These are phyloP conservation scores for Ornithoptera priamus DNA, from an alignment of 2,888 invertebrate genomes.

Conservation along the genomic window DNA sequence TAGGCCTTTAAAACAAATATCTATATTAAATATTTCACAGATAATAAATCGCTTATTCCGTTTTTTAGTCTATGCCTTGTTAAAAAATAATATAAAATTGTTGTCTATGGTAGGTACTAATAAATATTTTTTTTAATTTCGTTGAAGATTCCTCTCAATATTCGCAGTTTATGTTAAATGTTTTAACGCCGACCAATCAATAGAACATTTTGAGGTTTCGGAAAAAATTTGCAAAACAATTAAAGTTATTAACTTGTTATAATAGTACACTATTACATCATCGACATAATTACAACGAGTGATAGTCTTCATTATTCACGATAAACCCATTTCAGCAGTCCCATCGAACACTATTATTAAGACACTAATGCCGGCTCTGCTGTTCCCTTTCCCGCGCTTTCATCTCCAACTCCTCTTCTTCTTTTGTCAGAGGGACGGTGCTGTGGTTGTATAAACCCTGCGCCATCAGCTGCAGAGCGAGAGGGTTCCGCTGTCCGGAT, in stretches of 20 bases:
- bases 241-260: background rate
- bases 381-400: slow-evolving; percentile 67
- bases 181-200: background rate
- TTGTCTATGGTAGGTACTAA: too few species aligned
- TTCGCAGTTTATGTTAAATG: too few species aligned
- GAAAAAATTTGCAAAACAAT: background rate
- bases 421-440: slow-evolving; percentile 47
- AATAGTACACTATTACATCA: too few species aligned
- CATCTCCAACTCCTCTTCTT: slow-evolving; percentile 64
- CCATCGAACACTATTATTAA: background rate
- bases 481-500: slow-evolving; percentile 89
- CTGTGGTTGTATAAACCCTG: slow-evolving; percentile 95
- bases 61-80: too few species aligned
- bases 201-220: background rate
- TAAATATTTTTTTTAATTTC: too few species aligned
- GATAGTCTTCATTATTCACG: background rate
- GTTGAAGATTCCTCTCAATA: too few species aligned
- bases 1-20: too few species aligned
- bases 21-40: too few species aligned
- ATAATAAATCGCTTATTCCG: too few species aligned
- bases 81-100: too few species aligned
- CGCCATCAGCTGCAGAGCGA: slow-evolving; percentile 95
- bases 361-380: slow-evolving; percentile 55
- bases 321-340: background rate
- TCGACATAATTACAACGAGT: too few species aligned